Evolutionary conservation across 2,888 invertebrate species (phyloP), one percentile per base, ranked within the genome.

Genomic region (Parnassius apollo): DNA sequence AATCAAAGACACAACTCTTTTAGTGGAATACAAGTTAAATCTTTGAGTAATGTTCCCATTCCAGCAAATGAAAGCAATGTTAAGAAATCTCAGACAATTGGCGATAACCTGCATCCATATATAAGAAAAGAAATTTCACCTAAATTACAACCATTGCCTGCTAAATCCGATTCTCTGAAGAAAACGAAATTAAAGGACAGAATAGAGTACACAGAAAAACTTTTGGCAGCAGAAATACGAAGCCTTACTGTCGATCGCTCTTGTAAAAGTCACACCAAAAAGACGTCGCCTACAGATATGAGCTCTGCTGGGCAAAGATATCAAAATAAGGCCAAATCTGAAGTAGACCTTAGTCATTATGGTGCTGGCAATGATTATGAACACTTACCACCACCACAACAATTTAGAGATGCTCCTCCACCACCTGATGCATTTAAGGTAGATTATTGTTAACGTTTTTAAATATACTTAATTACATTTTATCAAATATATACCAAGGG

Each of bases 381-480:
- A 71, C 94, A 95, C 75, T 92, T 95, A 65, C 96, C 96, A 42
- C 97, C 97, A 0, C 97, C 97, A 1, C 95, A 96, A 76, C 96
- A 96, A 85, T 97, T 97, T 76, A 94, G 96, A 80, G 96, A 96
- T 83, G 94, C 94, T 57, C 95, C 95, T 22, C 94, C 96, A 50
- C 96, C 96, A 9, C 96, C 95, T 0, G 95, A 95, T 71, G 93
- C 94, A 73, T 96, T 96, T 74, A 92, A 87, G 86, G 92, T 91
- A 83, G 2, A 58, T 54, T 45, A 62, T 54, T 49, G 57, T 66
- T 61, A 65, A 51, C 63, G 64, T 51, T 10, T 54, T 57, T 61
- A 9, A 42, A 13, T 25, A 11, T n/a, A 50, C 53, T 18, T 12
- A 56, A 53, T 53, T 35, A 35, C 7, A 35, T 35, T 35, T 35